Evolutionary conservation across 2,888 invertebrate genomes (phyloP).

Genomic region (Hydraecia micacea): DNA sequence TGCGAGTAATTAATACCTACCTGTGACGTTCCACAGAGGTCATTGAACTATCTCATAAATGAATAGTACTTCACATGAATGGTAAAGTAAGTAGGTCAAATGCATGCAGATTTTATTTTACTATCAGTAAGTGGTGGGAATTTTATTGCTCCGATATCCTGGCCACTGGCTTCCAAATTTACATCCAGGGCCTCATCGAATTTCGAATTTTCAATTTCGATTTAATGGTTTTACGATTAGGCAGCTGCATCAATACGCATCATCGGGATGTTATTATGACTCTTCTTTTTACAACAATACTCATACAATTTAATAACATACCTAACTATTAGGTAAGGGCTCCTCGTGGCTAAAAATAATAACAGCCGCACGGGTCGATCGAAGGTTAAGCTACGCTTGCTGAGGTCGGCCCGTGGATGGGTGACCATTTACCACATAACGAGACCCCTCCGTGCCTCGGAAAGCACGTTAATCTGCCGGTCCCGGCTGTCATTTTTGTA

Average conservation of each 20-base stretch:
- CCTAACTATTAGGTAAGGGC: not conserved
- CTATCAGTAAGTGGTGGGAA: conserved; percentile 10
- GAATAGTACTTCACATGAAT: not conserved
- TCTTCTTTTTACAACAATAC: not conserved
- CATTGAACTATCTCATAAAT: conserved; percentile 27
- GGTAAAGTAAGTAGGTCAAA: not conserved
- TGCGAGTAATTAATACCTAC: conserved; percentile 10
- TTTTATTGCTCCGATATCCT: conserved; percentile 39
- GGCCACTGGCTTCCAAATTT: conserved; percentile 12
- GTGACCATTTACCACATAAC: not conserved
- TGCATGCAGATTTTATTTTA: conserved; percentile 5
- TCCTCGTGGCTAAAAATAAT: not conserved
- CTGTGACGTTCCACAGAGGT: conserved; percentile 19
- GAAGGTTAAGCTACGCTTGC: not conserved
- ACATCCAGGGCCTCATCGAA: not conserved
- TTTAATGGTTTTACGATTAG: conserved; percentile 13
- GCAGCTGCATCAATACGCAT: conserved; percentile 14
- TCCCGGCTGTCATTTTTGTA: not conserved
- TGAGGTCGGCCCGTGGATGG: not conserved
- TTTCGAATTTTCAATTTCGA: conserved; percentile 20
- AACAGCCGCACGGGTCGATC: not conserved
- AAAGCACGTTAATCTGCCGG: no score
- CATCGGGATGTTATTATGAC: not conserved
- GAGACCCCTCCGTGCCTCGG: not conserved
- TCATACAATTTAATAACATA: not conserved